A percentile compares a stretch with the other conserved stretches of the same genome.
These are phyloP conservation scores for Xiphorhynchus erythropygius DNA, from an alignment of 2,797 vertebrate genomes.

Conservation along the genomic window DNA sequence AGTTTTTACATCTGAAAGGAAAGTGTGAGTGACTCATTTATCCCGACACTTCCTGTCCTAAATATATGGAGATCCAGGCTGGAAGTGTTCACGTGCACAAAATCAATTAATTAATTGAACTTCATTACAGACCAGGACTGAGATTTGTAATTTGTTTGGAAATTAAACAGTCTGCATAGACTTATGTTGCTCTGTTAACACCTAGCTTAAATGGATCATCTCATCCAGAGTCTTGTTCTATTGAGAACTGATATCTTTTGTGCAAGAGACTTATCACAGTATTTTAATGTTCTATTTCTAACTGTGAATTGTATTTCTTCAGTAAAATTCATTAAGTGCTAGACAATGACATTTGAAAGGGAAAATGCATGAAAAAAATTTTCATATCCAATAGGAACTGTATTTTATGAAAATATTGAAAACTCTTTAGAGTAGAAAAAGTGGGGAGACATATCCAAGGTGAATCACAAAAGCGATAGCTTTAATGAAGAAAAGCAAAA, in stretches of 20 bases:
- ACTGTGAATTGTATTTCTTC: background rate
- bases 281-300: background rate
- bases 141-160: background rate
- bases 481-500: background rate
- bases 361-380: background rate
- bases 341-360: background rate
- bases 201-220: background rate
- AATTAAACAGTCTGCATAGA: background rate
- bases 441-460: background rate
- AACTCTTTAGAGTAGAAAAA: background rate
- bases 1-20: background rate
- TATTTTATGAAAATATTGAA: background rate
- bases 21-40: background rate
- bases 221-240: background rate
- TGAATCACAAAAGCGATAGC: background rate
- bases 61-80: background rate
- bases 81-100: background rate
- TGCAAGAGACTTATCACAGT: background rate
- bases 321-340: background rate
- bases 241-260: background rate
- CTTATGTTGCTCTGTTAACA: background rate
- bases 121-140: background rate
- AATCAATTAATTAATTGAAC: background rate
- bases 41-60: background rate
- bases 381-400: rapidly evolving